Base-by-base conservation (phyloP, 2,797 vertebrate genomes). In the Linurgus olivaceus region DNA sequence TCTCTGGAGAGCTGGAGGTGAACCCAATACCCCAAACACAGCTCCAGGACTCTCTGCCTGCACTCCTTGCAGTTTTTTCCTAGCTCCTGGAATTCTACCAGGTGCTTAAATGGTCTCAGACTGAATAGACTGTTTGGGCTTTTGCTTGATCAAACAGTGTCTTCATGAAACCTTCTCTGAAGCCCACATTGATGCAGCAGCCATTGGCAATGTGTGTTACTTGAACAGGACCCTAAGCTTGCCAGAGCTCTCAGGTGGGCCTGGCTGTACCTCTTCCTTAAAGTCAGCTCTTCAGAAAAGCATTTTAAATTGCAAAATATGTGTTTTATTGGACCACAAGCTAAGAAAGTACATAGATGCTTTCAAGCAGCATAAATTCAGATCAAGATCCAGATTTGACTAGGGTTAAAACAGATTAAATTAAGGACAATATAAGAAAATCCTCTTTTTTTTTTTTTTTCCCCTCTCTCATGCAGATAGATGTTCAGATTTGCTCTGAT, bases 91-190 rank as follows among this genome's bases (percentile, higher is more conserved):
- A 3, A 40, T 77, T 51, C 52, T 35, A n/a, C 23, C 10, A 37
- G 40, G 6, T 63, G 23, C 28, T 80, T 67, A 20, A 65, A 51
- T 47, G 25, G 19, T 55, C 51, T 29, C 20, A 70, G 45, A 2
- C 26, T 74, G 31, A 73, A 26, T 3, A 21, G 42, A 6, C 24
- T 48, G 8, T 20, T 26, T 0, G 4, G 40, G 29, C 5, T 90
- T 82, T 74, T 1, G 0, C 45, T 68, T 51, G 28, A 35, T 47
- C 33, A 62, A 26, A 45, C 8, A 17, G 16, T 0, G 0, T 29
- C 44, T 65, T 28, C 8, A 3, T 33, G 40, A 31, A 47, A 48
- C 20, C 37, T 70, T 21, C 13, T 25, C 21, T 76, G 26, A 74
- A 67, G 15, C 24, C 28, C 65, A 20, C 5, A 7, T 3, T 25